Evolutionary conservation across 1,140 invertebrate genomes (phyloP).

Genomic region (Gryllus bimaculatus): DNA sequence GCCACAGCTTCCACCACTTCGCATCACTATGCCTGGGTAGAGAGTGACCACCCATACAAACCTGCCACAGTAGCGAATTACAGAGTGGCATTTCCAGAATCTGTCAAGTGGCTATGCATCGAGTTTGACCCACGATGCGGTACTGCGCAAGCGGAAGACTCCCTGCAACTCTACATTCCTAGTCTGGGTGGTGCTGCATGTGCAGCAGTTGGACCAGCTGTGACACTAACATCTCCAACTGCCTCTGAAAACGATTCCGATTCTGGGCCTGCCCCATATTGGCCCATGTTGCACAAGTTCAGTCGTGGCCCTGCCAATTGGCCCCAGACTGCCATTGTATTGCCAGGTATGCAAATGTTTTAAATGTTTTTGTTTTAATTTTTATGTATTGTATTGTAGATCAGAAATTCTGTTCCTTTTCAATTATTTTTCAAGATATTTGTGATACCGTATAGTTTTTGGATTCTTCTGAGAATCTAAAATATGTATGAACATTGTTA

Average conservation of each 20-base stretch:
- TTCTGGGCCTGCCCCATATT: slow-evolving; percentile 40
- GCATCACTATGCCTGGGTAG: slow-evolving; percentile 82
- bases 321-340: slow-evolving; percentile 74
- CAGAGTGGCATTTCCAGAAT: slow-evolving; percentile 78
- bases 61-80: slow-evolving; percentile 79
- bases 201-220: neutral
- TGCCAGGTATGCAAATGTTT: slow-evolving; percentile 52
- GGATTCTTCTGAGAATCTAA: neutral
- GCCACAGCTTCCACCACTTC: slow-evolving; percentile 50
- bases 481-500: neutral
- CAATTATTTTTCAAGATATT: neutral
- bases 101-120: slow-evolving; percentile 82
- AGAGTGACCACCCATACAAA: slow-evolving; percentile 96
- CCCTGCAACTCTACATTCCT: slow-evolving; percentile 76
- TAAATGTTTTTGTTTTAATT: no score
- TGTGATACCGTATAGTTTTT: neutral
- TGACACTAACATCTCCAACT: neutral
- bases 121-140: slow-evolving; percentile 90
- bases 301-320: slow-evolving; percentile 63
- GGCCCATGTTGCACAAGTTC: slow-evolving; percentile 64
- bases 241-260: slow-evolving; percentile 14
- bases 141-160: slow-evolving; percentile 89
- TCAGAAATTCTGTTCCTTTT: neutral
- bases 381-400: no score
- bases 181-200: slow-evolving; percentile 1